A percentile compares a stretch with the other conserved stretches of the same genome.
These are phyloP conservation scores for Electrophaes corylata DNA, from an alignment of 2,888 invertebrate genomes.

Conservation along the genomic window DNA sequence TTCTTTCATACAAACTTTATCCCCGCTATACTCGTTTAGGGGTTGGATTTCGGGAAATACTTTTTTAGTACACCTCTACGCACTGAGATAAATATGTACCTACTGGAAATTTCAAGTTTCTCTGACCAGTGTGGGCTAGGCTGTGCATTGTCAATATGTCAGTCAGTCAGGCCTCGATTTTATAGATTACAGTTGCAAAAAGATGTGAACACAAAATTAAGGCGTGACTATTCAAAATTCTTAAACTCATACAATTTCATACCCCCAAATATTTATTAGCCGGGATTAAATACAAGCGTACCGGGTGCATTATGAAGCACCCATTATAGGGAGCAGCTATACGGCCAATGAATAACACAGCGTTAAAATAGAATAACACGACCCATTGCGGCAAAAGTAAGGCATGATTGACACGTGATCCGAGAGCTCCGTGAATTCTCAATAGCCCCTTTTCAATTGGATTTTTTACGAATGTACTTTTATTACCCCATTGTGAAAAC, in stretches of 20 bases:
- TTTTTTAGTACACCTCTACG: no score
- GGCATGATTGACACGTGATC: conserved; percentile 81
- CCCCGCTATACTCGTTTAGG: no score
- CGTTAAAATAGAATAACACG: conserved; percentile 77
- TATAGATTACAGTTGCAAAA: neutral
- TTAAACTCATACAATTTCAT: conserved; percentile 27
- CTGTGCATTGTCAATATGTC: no score
- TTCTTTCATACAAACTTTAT: no score
- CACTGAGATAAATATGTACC: no score
- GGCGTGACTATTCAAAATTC: conserved; percentile 22
- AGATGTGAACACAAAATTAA: neutral
- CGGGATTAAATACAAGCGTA: conserved; percentile 57
- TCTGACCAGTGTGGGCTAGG: no score
- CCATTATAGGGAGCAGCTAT: conserved; percentile 66
- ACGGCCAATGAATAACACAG: conserved; percentile 78
- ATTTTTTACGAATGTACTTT: conserved; percentile 67
- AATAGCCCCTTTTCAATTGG: conserved; percentile 63
- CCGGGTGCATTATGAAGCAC: conserved; percentile 58
- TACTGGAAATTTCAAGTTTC: no score
- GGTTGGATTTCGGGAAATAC: no score
- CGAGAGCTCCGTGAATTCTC: conserved; percentile 62
- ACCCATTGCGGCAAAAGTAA: conserved; percentile 67
- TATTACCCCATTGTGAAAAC: conserved; percentile 70
- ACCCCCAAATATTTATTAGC: conserved; percentile 55
- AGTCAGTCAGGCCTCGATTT: no score